Conservation (phyloP, 2,113 vertebrate species). For the Anser cygnoides region DNA sequence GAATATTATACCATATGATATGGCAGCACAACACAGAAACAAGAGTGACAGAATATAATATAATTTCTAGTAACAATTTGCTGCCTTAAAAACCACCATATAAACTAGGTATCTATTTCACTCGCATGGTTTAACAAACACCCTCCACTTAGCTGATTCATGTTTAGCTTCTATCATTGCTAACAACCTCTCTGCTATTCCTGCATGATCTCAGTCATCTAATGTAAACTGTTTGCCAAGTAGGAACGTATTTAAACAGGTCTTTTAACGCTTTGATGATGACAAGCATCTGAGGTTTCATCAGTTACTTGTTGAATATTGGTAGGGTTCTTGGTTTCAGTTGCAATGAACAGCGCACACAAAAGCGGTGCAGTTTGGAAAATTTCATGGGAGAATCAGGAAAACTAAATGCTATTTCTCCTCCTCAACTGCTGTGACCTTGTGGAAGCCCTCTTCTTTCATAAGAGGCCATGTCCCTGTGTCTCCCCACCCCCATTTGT, state of each 20-base stretch:
- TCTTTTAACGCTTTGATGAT: neutral
- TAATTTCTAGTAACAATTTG: neutral
- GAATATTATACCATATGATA: neutral
- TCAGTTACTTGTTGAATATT: neutral
- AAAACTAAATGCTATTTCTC: neutral
- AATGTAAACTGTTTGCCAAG: neutral
- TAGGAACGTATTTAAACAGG: neutral
- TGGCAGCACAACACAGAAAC: neutral
- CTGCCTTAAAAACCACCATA: neutral
- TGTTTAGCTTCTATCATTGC: neutral
- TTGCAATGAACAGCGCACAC: neutral
- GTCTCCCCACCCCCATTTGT: too few species aligned
- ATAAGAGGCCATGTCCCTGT: too few species aligned
- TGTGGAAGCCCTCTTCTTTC: neutral
- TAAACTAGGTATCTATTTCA: neutral
- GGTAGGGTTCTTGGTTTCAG: neutral
- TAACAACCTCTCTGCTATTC: neutral
- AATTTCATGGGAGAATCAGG: neutral
- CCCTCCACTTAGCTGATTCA: neutral
- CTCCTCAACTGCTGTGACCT: neutral
- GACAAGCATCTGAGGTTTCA: neutral
- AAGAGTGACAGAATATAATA: neutral
- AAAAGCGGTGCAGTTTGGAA: neutral
- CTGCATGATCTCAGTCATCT: neutral
- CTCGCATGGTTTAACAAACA: neutral